Base-by-base conservation (phyloP, 2,888 invertebrate species). In the Entomobrya multifasciata region DNA sequence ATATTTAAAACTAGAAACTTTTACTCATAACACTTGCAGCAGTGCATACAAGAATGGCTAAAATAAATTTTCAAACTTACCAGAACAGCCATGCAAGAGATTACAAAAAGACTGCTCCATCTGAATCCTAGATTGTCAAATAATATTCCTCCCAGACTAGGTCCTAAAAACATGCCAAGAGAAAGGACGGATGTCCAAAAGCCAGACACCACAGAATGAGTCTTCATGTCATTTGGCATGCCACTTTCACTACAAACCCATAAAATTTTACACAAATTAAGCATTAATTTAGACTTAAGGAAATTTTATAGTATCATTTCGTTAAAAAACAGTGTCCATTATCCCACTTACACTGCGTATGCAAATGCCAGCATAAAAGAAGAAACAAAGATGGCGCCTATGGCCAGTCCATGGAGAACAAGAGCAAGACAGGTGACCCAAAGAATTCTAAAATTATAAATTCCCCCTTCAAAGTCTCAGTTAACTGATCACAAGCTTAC, bases 141-240 rank as follows among this genome's bases (percentile, higher is more conserved):
- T 0, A 97, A 93, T 57, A 96, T 94, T 0, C 96, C 96, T 89
- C 95, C 95, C 0, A 96, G 93, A 0, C 96, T 96, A 0, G 96
- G 96, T 0, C 97, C 97, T 74, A 96, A 95, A 92, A 96, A 96
- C 0, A 96, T 96, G 0, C 98, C 98, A 11, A 98, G 93, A 0
- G 97, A 97, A 91, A 97, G 97, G 0, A 96, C 95, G 0, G 97
- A 97, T 0, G 97, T 97, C 96, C 97, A 98, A 91, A 98, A 94
- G 0, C 97, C 98, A 0, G 97, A 97, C 10, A 97, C 96, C 49
- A 97, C 93, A 0, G 97, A 97, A 92, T 97, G 97, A 0, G 98
- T 98, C 92, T 97, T 96, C 89, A 97, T 94, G 88, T 95, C 96
- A 92, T 98, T 96, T 0, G 96, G 95, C 90, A 97, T 95, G 0